Conservation (phyloP, 2,888 invertebrate genomes). For the Pollenia amentaria region DNA sequence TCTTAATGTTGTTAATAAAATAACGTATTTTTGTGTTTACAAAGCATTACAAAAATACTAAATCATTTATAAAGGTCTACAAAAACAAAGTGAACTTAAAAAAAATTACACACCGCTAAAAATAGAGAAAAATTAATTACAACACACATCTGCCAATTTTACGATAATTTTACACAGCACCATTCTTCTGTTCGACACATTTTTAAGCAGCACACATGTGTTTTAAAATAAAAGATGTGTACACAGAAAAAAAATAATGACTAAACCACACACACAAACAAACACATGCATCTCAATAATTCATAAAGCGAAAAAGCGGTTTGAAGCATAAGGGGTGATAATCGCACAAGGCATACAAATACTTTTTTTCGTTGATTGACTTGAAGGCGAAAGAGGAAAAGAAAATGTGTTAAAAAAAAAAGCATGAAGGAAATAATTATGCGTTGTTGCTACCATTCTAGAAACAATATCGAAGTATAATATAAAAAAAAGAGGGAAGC, state of each 20-base stretch:
- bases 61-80: no score
- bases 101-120: constrained; percentile 78
- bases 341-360: constrained; percentile 34
- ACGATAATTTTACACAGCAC: constrained; percentile 36
- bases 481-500: not conserved
- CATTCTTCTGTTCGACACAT: constrained; percentile 8
- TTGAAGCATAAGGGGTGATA: constrained; percentile 61
- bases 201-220: constrained; percentile 33
- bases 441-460: constrained; percentile 11
- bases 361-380: constrained; percentile 15
- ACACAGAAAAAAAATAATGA: constrained; percentile 36
- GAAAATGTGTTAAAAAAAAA: not conserved
- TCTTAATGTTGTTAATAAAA: no score
- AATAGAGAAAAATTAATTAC: constrained; percentile 64
- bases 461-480: not conserved
- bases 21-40: not conserved
- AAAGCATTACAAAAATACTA: not conserved
- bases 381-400: constrained; percentile 23
- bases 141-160: constrained; percentile 64
- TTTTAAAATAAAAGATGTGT: constrained; percentile 33
- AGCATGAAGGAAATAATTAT: not conserved
- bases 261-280: constrained; percentile 32
- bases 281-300: constrained; percentile 11
- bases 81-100: not conserved
- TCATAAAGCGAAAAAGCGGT: constrained; percentile 58